These are phyloP conservation scores for Tamias sibiricus DNA, from an alignment of 2,113 vertebrate species.

Conservation along the genomic window DNA sequence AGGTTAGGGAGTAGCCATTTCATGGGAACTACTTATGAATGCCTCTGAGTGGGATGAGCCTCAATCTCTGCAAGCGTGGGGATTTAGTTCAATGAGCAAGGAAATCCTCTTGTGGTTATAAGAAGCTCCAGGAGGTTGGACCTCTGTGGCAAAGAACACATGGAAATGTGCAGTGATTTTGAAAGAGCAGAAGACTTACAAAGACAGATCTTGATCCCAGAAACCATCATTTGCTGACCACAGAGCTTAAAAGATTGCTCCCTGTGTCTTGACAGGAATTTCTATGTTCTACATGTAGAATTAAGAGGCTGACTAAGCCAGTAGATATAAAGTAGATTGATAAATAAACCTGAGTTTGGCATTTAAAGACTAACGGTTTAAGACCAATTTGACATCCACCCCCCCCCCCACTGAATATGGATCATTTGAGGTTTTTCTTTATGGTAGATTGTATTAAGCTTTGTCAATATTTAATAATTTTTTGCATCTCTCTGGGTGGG, in stretches of 20 bases:
- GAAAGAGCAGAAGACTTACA: not conserved
- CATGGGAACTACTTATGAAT: not conserved
- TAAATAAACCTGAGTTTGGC: not conserved
- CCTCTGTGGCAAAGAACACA: not conserved
- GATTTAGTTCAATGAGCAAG: not conserved
- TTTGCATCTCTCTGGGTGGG: not conserved
- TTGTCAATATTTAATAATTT: not conserved
- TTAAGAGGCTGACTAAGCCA: not conserved
- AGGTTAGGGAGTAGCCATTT: not conserved
- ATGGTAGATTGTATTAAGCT: not conserved
- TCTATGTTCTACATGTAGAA: not conserved
- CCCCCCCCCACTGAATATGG: not conserved
- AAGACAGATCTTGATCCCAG: not conserved
- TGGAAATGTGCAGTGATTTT: not conserved
- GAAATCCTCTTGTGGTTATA: not conserved
- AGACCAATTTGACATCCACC: not conserved
- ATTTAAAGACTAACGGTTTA: not conserved
- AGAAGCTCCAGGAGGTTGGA: not conserved
- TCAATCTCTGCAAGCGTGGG: not conserved
- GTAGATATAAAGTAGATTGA: not conserved
- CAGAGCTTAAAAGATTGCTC: not conserved
- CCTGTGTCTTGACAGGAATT: not conserved
- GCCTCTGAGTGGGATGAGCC: not conserved
- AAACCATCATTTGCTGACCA: not conserved
- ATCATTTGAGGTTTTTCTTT: not conserved